Evolutionary conservation across 2,113 vertebrate species (phyloP), one percentile per base, ranked within the genome.

Genomic region (Datnioides undecimradiatus): DNA sequence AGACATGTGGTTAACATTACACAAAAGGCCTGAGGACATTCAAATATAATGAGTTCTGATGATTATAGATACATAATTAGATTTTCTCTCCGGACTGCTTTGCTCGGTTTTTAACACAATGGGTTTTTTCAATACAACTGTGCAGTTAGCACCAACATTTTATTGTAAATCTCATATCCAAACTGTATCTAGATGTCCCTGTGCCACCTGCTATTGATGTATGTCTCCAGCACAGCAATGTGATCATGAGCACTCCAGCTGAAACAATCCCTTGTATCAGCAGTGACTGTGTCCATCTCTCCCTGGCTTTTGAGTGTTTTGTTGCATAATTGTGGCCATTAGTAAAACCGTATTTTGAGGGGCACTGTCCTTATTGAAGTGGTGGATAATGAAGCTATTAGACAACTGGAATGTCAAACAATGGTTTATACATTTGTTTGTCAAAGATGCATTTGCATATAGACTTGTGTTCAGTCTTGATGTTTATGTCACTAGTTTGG

Each of bases 1-100:
- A 66, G 69, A 76, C 70, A 65, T 79, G 48, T 51, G 41, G 57
- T 82, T 72, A 74, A 65, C 55, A 59, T 21, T 62, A 65, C 48
- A 65, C 46, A 71, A 64, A 79, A 45, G 27, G 33, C 71, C 62
- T 19, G 29, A 65, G 40, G 62, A 60, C 36, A 70, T 86, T 73
- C 33, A 36, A 34, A 62, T 60, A n/a, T 69, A 70, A 81, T 83
- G 77, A 62, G 69, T 52, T 68, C 31, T 65, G 57, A 73, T 76
- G 45, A 79, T 60, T 68, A 46, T 69, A 80, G 59, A 79, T 62
- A 67, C 69, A 63, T 43, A 45, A 77, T 76, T 54, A 54, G 40
- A 59, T 57, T 40, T 66, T 21, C 31, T 57, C 46, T 58, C 43
- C 6, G 45, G 23, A 77, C 38, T 60, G 43, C 49, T 73, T 65